Evolutionary conservation across 2,797 vertebrate species (phyloP).

Genomic region (Myoxocephalus aenaeus): DNA sequence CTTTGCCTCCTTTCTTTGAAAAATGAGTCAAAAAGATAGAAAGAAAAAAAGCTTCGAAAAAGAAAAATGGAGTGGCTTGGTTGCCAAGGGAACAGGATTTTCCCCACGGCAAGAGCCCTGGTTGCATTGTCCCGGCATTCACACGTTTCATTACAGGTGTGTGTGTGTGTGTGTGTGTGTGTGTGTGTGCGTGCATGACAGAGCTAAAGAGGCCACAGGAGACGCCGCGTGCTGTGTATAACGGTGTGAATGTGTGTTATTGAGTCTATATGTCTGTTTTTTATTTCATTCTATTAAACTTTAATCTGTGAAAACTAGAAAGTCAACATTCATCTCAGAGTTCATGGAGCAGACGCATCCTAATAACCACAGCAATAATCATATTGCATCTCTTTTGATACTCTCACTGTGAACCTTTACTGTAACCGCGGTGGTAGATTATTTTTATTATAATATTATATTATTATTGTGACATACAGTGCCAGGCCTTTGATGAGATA

Average conservation of each 20-base stretch:
- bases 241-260: constrained; percentile 1
- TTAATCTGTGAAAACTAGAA: not conserved
- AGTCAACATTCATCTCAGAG: not conserved
- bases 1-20: not conserved
- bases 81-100: constrained; percentile 73
- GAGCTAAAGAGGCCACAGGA: not conserved
- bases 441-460: not conserved
- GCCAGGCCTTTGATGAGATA: not conserved
- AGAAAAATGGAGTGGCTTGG: constrained; percentile 34
- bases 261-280: not conserved
- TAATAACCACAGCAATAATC: not conserved
- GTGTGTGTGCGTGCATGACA: not conserved
- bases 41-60: constrained; percentile 25
- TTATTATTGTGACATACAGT: not conserved
- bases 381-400: not conserved
- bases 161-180: constrained; percentile 9
- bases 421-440: not conserved
- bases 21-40: not conserved
- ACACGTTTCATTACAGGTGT: not conserved
- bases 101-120: constrained; percentile 20
- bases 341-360: not conserved
- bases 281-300: not conserved
- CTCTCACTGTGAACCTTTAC: not conserved
- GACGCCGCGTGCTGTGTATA: not conserved
- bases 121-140: not conserved